These are phyloP conservation scores for Plotosus lineatus DNA, from an alignment of 2,113 vertebrate genomes.

Conservation along the genomic window DNA sequence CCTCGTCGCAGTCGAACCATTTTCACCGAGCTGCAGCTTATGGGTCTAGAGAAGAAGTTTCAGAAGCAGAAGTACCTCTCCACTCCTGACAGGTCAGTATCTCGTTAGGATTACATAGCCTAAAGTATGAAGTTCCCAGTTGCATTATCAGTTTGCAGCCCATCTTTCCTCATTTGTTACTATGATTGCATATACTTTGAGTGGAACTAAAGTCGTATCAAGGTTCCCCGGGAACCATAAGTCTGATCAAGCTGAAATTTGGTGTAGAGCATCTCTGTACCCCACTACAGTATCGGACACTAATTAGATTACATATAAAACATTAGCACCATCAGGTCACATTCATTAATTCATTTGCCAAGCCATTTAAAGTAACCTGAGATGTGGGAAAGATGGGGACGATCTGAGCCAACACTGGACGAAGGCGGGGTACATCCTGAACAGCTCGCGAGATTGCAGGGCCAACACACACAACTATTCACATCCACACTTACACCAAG, in stretches of 20 bases:
- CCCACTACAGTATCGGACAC: neutral
- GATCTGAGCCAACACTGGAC: no score
- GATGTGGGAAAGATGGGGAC: no score
- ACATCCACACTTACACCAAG: no score
- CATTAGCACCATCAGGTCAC: neutral
- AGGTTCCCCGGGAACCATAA: neutral
- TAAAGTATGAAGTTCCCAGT: neutral
- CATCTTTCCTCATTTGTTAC: neutral
- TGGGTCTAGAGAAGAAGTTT: constrained; percentile 99
- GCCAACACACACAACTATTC: no score
- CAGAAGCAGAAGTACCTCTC: constrained; percentile 99
- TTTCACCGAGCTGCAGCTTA: constrained; percentile 96
- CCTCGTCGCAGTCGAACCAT: constrained; percentile 93
- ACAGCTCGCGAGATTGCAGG: no score
- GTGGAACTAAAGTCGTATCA: neutral
- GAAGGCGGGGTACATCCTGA: no score
- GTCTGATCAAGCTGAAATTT: neutral
- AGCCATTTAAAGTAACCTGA: no score
- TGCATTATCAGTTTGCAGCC: no score
- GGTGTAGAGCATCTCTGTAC: neutral
- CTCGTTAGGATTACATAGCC: neutral
- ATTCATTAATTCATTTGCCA: no score
- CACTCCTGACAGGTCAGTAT: constrained; percentile 90
- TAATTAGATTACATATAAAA: neutral
- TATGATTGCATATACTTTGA: neutral